These are phyloP conservation scores for Dryobates pubescens DNA, from an alignment of 2,797 vertebrate species.

Conservation along the genomic window DNA sequence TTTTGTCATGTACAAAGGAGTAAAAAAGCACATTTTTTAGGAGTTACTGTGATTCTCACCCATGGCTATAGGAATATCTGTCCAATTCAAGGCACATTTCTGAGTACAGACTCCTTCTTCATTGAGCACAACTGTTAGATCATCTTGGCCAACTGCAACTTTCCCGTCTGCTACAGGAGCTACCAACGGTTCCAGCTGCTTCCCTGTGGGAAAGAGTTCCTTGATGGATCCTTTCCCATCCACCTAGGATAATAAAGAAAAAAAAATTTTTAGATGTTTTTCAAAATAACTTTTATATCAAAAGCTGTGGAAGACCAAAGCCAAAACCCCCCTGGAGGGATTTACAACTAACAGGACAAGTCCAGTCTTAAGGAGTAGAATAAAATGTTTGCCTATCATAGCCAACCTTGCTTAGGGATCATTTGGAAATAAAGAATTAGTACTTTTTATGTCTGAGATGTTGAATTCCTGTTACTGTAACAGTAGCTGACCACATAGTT, in stretches of 20 bases:
- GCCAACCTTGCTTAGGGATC: neutral
- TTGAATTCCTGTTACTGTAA: neutral
- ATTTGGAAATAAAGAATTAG: neutral
- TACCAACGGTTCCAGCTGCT: conserved; percentile 95
- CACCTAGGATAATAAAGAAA: conserved; percentile 80
- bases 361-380: neutral
- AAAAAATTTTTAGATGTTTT: neutral
- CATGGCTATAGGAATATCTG: conserved; percentile 98
- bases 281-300: neutral
- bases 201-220: conserved; percentile 98
- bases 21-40: neutral
- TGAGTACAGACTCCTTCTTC: conserved; percentile 97
- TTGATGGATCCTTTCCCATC: conserved; percentile 96
- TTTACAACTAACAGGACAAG: neutral
- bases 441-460: neutral
- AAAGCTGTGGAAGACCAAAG: neutral
- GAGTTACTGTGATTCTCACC: conserved; percentile 79
- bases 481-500: neutral
- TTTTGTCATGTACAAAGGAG: neutral
- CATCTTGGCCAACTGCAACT: conserved; percentile 97
- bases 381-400: neutral
- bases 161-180: conserved; percentile 95
- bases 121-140: conserved; percentile 95
- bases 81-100: conserved; percentile 98
- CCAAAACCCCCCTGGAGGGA: neutral